These are phyloP conservation scores for Eristalinus sepulchralis DNA, from an alignment of 2,888 invertebrate species.

Conservation along the genomic window DNA sequence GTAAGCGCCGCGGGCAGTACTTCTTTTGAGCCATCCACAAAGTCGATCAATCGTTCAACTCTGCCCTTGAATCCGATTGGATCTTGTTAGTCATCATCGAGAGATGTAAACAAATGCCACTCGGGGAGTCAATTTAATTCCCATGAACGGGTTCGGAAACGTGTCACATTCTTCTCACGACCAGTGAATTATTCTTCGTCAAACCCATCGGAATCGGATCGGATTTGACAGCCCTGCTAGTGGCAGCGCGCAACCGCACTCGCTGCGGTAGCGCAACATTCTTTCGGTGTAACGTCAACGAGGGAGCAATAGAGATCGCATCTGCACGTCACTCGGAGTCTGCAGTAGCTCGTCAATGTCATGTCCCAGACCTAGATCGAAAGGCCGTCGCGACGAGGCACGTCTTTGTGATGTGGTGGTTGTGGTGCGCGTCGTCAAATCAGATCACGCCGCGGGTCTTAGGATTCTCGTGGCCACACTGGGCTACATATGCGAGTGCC, in stretches of 20 bases:
- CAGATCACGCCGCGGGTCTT: constrained; percentile 44
- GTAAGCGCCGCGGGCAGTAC: not conserved
- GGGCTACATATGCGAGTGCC: constrained; percentile 43
- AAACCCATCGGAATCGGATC: constrained; percentile 27
- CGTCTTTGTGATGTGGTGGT: constrained; percentile 43
- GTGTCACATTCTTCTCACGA: constrained; percentile 43
- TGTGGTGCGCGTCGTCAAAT: constrained; percentile 47
- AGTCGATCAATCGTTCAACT: constrained; percentile 41
- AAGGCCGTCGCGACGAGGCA: constrained; percentile 35
- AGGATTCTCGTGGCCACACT: constrained; percentile 41
- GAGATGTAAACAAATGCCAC: not conserved
- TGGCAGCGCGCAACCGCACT: constrained; percentile 22
- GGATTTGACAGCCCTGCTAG: constrained; percentile 30
- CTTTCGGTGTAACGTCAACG: constrained; percentile 44
- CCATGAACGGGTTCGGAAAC: constrained; percentile 29
- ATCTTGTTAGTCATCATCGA: too few relatives aligned
- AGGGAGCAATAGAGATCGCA: constrained; percentile 56
- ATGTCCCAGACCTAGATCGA: constrained; percentile 67
- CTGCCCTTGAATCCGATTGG: constrained; percentile 37
- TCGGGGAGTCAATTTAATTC: not conserved
- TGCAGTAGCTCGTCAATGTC: constrained; percentile 64
- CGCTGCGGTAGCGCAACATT: constrained; percentile 35
- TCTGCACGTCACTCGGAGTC: constrained; percentile 50
- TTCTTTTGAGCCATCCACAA: constrained; percentile 12
- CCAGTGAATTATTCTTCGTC: constrained; percentile 27